Conservation (phyloP, 2,113 vertebrate species). For the Tachycineta bicolor region DNA sequence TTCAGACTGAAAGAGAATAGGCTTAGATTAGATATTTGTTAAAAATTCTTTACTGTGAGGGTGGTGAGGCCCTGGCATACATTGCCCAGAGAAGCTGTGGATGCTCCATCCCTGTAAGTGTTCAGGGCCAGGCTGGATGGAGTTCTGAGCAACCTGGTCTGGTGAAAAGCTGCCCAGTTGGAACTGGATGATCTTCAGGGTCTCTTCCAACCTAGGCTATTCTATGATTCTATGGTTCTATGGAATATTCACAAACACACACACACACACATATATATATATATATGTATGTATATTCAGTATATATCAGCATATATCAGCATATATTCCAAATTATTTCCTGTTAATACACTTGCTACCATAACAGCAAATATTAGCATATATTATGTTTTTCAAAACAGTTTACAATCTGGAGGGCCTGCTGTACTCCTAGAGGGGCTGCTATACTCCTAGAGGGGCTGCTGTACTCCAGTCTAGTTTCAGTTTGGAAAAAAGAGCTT, state of each 20-base stretch:
- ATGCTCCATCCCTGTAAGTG: background rate
- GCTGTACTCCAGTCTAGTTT: background rate
- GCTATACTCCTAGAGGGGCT: background rate
- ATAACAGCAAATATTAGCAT: background rate
- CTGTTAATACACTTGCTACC: background rate
- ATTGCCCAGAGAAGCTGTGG: background rate
- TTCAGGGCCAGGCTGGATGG: background rate
- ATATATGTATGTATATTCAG: background rate
- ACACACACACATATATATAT: too few species aligned
- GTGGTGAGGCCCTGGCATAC: background rate
- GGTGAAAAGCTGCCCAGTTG: background rate
- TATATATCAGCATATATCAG: background rate
- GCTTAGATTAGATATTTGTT: background rate
- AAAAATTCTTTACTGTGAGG: background rate
- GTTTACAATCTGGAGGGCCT: background rate
- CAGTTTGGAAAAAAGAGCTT: rapidly evolving
- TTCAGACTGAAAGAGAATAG: background rate
- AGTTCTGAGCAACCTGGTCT: background rate
- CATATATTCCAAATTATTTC: background rate
- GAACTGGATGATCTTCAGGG: background rate
- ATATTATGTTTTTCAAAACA: background rate
- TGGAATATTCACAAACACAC: background rate
- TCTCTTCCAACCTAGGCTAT: background rate
- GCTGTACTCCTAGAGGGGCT: background rate
- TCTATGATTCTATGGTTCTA: background rate